A percentile compares a stretch with the other conserved stretches of the same genome.
These are phyloP conservation scores for Cyprinodon variegatus DNA, from an alignment of 2,113 vertebrate species.

Conservation along the genomic window DNA sequence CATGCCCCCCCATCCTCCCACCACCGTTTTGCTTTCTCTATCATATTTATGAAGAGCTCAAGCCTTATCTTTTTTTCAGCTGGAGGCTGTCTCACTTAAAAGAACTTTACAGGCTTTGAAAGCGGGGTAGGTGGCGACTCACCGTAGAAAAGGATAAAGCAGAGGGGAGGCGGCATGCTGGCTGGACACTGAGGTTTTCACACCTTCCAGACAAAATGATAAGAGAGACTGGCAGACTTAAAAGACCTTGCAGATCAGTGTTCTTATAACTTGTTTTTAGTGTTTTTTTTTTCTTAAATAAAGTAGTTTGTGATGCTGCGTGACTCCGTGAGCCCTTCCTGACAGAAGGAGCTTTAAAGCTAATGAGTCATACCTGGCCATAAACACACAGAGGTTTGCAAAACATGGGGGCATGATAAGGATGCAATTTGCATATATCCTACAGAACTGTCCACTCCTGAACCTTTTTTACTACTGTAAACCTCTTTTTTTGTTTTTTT, in stretches of 20 bases:
- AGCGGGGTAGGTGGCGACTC: conserved; percentile 67
- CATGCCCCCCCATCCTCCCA: conserved; percentile 16
- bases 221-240: neutral
- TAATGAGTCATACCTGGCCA: neutral
- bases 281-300: neutral
- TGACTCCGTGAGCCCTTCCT: neutral
- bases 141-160: conserved; percentile 50
- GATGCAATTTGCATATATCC: neutral
- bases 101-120: conserved; percentile 75
- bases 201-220: conserved; percentile 22
- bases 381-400: neutral
- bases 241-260: conserved; percentile 12
- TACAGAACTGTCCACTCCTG: neutral
- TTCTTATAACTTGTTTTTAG: conserved; percentile 3
- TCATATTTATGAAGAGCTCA: conserved; percentile 77
- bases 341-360: neutral
- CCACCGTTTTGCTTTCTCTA: conserved; percentile 61
- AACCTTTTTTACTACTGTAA: neutral
- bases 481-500: neutral
- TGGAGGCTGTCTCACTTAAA: conserved; percentile 78
- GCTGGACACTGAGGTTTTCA: conserved; percentile 60
- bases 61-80: conserved; percentile 72
- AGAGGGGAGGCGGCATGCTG: conserved; percentile 42
- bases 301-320: neutral
- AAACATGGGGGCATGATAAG: neutral